Evolutionary conservation across 30 jellyfish, hydroid and myxozoan genomes (phyloP), one percentile per base, ranked within the genome.

Genomic region (Hydractinia echinata): DNA sequence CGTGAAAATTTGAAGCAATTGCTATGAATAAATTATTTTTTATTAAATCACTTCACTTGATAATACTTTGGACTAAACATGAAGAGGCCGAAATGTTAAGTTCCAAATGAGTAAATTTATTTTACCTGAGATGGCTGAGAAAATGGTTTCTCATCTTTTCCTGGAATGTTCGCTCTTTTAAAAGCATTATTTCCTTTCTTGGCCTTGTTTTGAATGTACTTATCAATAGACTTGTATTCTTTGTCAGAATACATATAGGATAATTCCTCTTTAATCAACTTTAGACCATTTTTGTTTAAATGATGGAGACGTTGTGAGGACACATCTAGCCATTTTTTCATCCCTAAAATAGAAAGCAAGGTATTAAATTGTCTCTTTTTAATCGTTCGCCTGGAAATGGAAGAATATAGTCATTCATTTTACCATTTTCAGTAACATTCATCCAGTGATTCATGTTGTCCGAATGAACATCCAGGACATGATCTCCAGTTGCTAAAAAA

Each of bases 341-440:
- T 64, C 0, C 74, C 74, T 64, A 4, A 6, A 13, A 11, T 0
- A 58, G 3, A 11, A 3, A 30, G 44, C 44, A 30, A 30, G 44
- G 44, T 30, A 30, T 58, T 16, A 58, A 58, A 58, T 58, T 58
- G 19, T 58, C 1, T 58, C 19, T 11, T 11, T 30, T 30, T 30
- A 0, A 30, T 30, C 44, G 44, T 30, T 30, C 44, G 19, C 15
- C 0, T 3, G 19, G 19, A 16, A 58, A 58, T 30, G 15, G 39
- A 44, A 64, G 18, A 64, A 64, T 1, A 44, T n/a, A 6, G 8
- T n/a, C 39, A 6, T 6, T 6, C 39, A 51, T n/a, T 64, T 7
- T 64, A 64, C 74, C 74, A n/a, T 64, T 8, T n/a, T 64, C 74
- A 64, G 74, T 64, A 13, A 64, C 74, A 64, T 64, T 64, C 19